phyloP scores from a whole-genome alignment of 2,888 invertebrate genomes.

The Phyllotreta striolata region DNA sequence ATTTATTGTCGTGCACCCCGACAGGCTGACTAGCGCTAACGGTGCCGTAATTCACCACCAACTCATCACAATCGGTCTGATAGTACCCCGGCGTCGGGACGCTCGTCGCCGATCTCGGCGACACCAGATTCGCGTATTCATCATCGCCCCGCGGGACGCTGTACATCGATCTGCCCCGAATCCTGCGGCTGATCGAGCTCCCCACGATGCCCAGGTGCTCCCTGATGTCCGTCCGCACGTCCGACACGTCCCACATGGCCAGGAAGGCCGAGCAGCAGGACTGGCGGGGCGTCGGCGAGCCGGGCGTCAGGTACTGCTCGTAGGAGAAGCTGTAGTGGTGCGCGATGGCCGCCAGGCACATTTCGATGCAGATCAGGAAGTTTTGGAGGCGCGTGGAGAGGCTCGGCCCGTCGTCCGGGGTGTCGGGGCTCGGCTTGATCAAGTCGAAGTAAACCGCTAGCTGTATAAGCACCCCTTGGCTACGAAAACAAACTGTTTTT shows the following conservation, averaged over 20 bases:
- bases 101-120: slow-evolving; percentile 52
- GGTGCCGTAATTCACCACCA: slow-evolving; percentile 56
- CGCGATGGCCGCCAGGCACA: slow-evolving; percentile 95
- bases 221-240: slow-evolving; percentile 90
- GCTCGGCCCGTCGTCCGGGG: slow-evolving; percentile 73
- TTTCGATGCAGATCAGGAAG: slow-evolving; percentile 96
- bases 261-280: slow-evolving; percentile 81
- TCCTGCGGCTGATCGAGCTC: slow-evolving; percentile 78
- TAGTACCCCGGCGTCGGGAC: slow-evolving; percentile 53
- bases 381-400: slow-evolving; percentile 78
- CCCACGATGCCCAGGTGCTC: slow-evolving; percentile 93
- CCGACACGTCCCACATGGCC: slow-evolving; percentile 97
- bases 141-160: slow-evolving; percentile 75
- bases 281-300: slow-evolving; percentile 50
- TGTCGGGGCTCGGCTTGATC: slow-evolving; percentile 79
- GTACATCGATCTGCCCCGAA: slow-evolving; percentile 80
- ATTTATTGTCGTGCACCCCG: slow-evolving; percentile 35
- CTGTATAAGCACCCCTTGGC: slow-evolving; percentile 92
- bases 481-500: slow-evolving; percentile 61
- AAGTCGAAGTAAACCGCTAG: slow-evolving; percentile 83
- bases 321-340: slow-evolving; percentile 97
- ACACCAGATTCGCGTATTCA: slow-evolving; percentile 60
- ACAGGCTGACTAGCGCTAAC: slow-evolving; percentile 49
- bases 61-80: slow-evolving; percentile 55
- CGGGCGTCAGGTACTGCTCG: slow-evolving; percentile 75